Evolutionary conservation across 1,140 invertebrate genomes (phyloP), one percentile per base, ranked within the genome.

Genomic region (Calliphora vicina): DNA sequence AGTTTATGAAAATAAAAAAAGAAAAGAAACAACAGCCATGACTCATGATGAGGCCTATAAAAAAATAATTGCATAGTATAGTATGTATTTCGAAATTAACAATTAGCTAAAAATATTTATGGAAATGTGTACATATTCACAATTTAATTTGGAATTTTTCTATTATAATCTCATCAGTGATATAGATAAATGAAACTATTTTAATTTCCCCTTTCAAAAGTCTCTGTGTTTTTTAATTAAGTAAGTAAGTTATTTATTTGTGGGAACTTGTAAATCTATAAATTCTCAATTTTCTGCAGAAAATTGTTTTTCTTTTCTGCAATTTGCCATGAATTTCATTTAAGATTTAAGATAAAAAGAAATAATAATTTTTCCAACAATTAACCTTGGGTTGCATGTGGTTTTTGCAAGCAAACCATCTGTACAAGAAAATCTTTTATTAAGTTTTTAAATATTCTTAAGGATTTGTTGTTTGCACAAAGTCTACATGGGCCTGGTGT

Each of bases 261-360:
- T 67, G n/a, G 61, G 2, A 57, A 67, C 61, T 67, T 20, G 61
- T 57, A 57, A 67, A 67, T 67, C 20, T n/a, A 25, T 67, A 20
- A 20, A 25, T 67, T 67, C 9, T 23, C 20, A 67, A 67, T 67
- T 67, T 67, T 67, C 25, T 8, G n/a, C n/a, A 10, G n/a, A 25
- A 9, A 35, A 23, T 67, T 67, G n/a, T 67, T 23, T 23, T 67
- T n/a, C 15, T n/a, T 57, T 57, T 57, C 17, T 57, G 50, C n/a
- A 57, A 57, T 57, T 57, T 57, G 13, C 35, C 35, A 35, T 35
- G 35, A 35, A 35, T 67, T 67, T 20, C 61, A 67, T 67, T 67
- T 67, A 67, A 67, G 61, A 67, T 67, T 57, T 57, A 57, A 57
- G 50, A 57, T 57, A 57, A 57, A n/a, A 57, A 67, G n/a, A 67